Evolutionary conservation across 2,113 vertebrate genomes (phyloP), one percentile per base, ranked within the genome.

Genomic region (Brachyhypopomus occidentalis): DNA sequence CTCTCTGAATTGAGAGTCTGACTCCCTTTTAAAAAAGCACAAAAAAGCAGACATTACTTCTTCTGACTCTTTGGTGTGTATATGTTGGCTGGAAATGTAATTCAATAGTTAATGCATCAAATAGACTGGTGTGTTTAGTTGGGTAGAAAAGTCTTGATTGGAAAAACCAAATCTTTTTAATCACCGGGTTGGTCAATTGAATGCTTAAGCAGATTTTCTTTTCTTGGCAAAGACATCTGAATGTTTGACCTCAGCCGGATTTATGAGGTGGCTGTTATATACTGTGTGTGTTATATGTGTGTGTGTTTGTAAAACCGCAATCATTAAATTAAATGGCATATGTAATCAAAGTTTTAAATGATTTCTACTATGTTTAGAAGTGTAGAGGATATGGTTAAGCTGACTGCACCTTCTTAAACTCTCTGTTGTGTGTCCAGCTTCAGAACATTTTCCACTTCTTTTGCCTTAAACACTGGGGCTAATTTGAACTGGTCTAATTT

Each of bases 361-460:
- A 84, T 86, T 86, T 83, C 22, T 77, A 71, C 80, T 89, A 87
- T 88, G 86, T 86, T 87, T 88, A 85, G 80, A 87, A 9, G 80
- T 84, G 83, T 77, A 58, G 77, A 83, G 89, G 80, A 91, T 84
- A 86, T 87, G 83, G 81, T 80, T 82, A 84, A 69, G 77, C 86
- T 84, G 88, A 88, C 83, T 30, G 34, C 72, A 86, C 88, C 27
- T 52, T 62, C 81, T 80, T 56, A 74, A 27, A 67, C 41, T 30
- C 83, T 89, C 84, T 91, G 87, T 84, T 92, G 69, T 85, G 23
- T 77, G 82, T 89, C 86, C 87, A 89, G 78, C 83, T 45, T 75
- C 58, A 75, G 81, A 17, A 77, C 72, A 86, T 78, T 83, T 59
- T 81, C 12, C 56, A 56, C 77, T 87, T 62, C 34, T 77, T 76